Percentiles rank a stretch among this genome's conserved stretches.
phyloP scores from a whole-genome alignment of 2,797 vertebrate genomes.

The Gobio occitaniae region DNA sequence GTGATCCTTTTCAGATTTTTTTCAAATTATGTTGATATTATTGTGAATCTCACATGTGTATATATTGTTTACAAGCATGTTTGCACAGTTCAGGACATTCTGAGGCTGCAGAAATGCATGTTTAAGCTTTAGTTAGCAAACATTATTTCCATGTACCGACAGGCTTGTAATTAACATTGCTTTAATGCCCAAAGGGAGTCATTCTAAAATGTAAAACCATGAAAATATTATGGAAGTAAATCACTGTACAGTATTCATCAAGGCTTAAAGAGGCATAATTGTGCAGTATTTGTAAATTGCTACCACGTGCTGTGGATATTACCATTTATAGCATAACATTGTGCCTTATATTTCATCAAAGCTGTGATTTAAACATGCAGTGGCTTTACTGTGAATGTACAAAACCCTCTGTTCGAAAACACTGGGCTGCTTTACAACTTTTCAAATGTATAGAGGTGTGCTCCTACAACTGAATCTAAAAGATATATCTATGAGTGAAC shows the following conservation, averaged over 20 bases:
- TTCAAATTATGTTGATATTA: not conserved
- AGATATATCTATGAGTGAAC: not conserved
- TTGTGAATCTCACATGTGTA: not conserved
- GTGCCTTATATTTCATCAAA: conserved; percentile 53
- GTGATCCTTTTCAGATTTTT: conserved; percentile 38
- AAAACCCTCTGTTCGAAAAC: conserved; percentile 8
- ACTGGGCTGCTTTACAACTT: conserved; percentile 26
- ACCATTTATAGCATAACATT: conserved; percentile 25
- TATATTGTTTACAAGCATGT: conserved; percentile 35
- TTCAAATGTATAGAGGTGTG: not conserved
- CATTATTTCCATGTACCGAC: not conserved
- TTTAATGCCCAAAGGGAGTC: not conserved
- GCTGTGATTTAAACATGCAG: conserved; percentile 48
- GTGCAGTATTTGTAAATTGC: conserved; percentile 31
- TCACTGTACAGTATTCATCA: conserved; percentile 21
- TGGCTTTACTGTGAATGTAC: conserved; percentile 46
- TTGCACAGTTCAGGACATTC: conserved; percentile 33
- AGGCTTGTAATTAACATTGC: not conserved
- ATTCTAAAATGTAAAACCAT: not conserved
- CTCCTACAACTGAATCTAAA: not conserved
- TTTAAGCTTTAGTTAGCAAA: conserved; percentile 9
- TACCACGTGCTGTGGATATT: not conserved
- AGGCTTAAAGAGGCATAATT: conserved; percentile 8
- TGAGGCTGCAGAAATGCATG: conserved; percentile 36
- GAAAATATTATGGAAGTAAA: conserved; percentile 3